Base-by-base conservation (phyloP, 2,888 invertebrate species). In the Acleris cristana region DNA sequence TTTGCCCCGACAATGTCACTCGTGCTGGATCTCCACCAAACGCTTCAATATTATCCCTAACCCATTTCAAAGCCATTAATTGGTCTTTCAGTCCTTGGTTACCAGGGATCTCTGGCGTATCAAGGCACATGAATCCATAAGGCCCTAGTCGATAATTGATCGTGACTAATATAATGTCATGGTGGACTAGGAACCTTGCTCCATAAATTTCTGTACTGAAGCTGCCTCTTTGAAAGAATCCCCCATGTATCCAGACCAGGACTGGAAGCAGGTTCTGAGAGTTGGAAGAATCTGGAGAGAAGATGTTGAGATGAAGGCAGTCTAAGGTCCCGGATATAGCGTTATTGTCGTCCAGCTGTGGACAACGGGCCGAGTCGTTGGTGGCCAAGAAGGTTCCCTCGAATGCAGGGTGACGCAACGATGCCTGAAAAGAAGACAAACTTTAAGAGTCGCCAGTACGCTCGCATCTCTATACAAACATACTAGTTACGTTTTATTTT, bases 261-360 rank as follows among this genome's bases (percentile, higher is more conserved):
- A 72, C 70, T 21, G 70, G 70, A 44, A 70, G 66, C n/a, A 59
- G 55, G 40, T 72, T 70, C 12, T 12, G 21, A 14, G 69, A 61
- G 23, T 44, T 65, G 3, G 70, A 65, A 16, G 64, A 44, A 21
- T 65, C 26, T 18, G 72, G 72, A 8, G 65, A 59, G 21, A 67
- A 70, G 0, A 95, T 92, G 77, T 95, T 95, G n/a, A 95, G 73
- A 69, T 92, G 94, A 3, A 95, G 85, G 69, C 95, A 95, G 74
- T 93, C 92, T 69, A 91, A 87, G 59, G 81, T 19, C 87, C 90
- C 72, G 85, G 85, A 30, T 83, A 70, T 51, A 6, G 84, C 30
- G 45, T 59, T 59, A 51, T 81, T 59, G 5, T 45, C 14, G 4
- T 61, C 57, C 18, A 23, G 19, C 23, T 90, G 89, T 2, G 89